Conservation (phyloP, 2,888 invertebrate genomes). For the Ichneumoninae sp. region DNA sequence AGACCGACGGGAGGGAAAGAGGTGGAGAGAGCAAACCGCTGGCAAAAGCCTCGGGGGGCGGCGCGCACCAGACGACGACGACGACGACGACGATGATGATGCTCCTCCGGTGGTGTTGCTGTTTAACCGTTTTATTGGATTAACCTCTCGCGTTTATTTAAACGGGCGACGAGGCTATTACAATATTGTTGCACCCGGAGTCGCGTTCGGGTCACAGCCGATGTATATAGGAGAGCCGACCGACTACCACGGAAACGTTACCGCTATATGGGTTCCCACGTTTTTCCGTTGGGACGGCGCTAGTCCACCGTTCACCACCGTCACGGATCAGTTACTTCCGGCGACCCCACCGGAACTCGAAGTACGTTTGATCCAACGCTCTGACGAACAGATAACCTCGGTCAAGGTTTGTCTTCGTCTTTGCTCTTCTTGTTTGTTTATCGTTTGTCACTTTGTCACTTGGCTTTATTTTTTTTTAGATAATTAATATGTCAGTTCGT, state of each 20-base stretch:
- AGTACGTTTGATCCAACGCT: constrained; percentile 76
- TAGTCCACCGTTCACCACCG: constrained; percentile 67
- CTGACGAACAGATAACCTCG: constrained; percentile 35
- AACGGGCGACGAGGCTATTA: constrained; percentile 24
- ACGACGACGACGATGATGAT: constrained; percentile 25
- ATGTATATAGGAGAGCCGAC: not conserved
- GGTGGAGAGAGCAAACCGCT: not conserved
- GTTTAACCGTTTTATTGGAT: constrained; percentile 46
- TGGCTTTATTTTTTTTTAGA: not conserved
- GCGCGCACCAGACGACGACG: constrained; percentile 17
- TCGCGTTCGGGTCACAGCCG: not conserved
- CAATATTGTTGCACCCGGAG: constrained; percentile 19
- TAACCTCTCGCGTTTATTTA: constrained; percentile 39
- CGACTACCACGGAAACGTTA: constrained; percentile 26
- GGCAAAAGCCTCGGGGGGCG: constrained; percentile 17
- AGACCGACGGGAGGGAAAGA: constrained; percentile 2
- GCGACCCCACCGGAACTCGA: constrained; percentile 83
- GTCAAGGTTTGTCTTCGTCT: constrained; percentile 16
- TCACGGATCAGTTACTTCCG: constrained; percentile 81
- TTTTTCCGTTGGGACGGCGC: constrained; percentile 81
- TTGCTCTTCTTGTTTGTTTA: not conserved
- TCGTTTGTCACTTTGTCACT: not conserved
- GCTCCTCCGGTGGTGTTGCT: constrained; percentile 10
- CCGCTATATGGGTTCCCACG: constrained; percentile 80
- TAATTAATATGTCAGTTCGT: too few species aligned